Base-by-base conservation (phyloP, 1,140 invertebrate genomes). In the Microplitis demolitor region DNA sequence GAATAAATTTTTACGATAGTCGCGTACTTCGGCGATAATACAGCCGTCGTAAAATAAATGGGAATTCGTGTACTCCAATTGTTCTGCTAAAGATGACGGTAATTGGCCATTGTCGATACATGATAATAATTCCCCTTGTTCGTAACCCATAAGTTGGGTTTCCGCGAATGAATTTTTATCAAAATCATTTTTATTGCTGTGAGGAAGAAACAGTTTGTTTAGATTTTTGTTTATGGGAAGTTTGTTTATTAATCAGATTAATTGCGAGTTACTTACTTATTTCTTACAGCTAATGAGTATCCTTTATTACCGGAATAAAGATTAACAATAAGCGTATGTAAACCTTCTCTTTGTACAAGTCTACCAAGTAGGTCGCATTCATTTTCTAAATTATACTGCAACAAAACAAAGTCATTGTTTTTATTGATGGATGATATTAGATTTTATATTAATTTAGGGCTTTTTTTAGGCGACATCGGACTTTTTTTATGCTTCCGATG, bases 251-350 rank as follows among this genome's bases (percentile, higher is more conserved):
- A 24, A 54, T 14, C 3, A 14, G 9, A 24, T 24, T 58, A 8
- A 58, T 60, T 35, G 24, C 24, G 24, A 11, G 6, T 71, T 70
- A 58, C 76, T 79, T 81, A 82, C 84, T 81, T 84, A 81, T 83
- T 85, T 76, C 91, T 91, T 78, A 96, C 87, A 83, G 93, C 93
- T 83, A 97, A 87, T 76, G 95, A 95, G 87, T 96, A 97, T 79
- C 96, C 96, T 87, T 96, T 96, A 87, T 96, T 95, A 53, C 92
- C 94, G 72, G 95, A 92, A 89, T 97, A 96, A 76, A 98, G 88
- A 88, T 96, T 97, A 73, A 97, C 89, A 77, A 97, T 93, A 80
- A 98, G 88, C 76, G 94, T 96, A 83, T 96, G 96, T 64, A 97
- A 89, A 82, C 92, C 91, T 83, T 97, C 95, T 81, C 91, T 90